Percentiles rank a stretch among this genome's conserved stretches.
Conservation (phyloP, 2,113 vertebrate genomes). For the Chroicocephalus ridibundus region DNA sequence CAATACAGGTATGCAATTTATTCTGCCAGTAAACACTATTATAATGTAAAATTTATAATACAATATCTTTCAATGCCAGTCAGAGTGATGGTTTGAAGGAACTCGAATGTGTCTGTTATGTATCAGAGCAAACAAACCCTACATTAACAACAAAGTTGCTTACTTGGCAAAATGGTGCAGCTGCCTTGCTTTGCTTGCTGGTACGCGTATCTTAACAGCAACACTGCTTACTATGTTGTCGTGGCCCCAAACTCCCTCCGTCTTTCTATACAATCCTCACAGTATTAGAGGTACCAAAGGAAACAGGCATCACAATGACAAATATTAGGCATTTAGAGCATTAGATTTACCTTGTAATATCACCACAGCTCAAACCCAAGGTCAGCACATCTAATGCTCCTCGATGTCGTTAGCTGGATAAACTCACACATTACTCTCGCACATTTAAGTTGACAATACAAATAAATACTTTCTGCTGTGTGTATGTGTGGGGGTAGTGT, state of each 20-base stretch:
- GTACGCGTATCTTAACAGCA: neutral
- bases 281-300: neutral
- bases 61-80: constrained; percentile 67
- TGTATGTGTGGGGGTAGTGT: constrained; percentile 46
- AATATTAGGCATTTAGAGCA: neutral
- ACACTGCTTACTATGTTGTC: neutral
- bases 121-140: constrained; percentile 65
- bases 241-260: neutral
- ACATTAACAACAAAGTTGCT: constrained; percentile 59
- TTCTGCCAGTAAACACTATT: constrained; percentile 70
- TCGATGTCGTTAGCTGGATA: neutral
- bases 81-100: constrained; percentile 63
- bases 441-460: constrained; percentile 10
- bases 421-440: neutral
- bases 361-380: neutral
- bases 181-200: constrained; percentile 5
- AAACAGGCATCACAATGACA: fast-evolving
- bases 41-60: constrained; percentile 73
- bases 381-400: neutral
- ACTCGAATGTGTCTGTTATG: constrained; percentile 47
- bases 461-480: constrained; percentile 59
- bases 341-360: neutral
- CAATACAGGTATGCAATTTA: constrained; percentile 61
- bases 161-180: constrained; percentile 49
- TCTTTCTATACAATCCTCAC: neutral